phyloP scores from a whole-genome alignment of 2,113 vertebrate species.

The Anthoscopus minutus region DNA sequence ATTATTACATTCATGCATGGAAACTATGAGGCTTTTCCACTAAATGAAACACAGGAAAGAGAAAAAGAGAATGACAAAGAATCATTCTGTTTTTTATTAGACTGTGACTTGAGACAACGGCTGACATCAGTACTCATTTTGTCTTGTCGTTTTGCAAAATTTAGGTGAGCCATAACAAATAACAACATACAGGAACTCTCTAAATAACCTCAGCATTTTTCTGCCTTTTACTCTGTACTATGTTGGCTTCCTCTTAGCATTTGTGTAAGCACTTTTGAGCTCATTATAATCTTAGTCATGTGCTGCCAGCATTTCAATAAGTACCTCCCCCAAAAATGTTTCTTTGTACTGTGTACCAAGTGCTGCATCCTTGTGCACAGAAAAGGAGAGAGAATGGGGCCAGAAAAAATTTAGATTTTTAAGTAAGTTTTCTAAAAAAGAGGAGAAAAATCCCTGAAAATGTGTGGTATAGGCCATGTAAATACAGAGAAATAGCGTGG shows the following conservation, averaged over 20 bases:
- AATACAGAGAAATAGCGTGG: neutral
- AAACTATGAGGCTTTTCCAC: neutral
- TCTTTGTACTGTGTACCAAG: neutral
- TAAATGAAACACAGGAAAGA: neutral
- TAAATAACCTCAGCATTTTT: neutral
- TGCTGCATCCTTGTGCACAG: neutral
- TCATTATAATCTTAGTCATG: neutral
- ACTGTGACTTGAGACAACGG: neutral
- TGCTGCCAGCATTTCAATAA: neutral
- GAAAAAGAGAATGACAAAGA: neutral
- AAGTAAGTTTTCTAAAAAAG: neutral
- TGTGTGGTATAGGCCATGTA: neutral
- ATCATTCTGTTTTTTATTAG: neutral
- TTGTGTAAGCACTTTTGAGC: neutral
- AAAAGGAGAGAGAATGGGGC: neutral
- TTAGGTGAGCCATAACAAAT: neutral
- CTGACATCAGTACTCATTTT: neutral
- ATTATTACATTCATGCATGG: neutral
- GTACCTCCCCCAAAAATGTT: neutral
- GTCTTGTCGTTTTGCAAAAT: neutral
- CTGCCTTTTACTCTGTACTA: neutral
- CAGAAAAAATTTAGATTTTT: neutral
- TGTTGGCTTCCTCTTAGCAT: neutral
- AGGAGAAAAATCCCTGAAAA: rapidly evolving
- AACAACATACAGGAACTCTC: neutral